Conservation (phyloP, 2,797 vertebrate genomes). For the Helostoma temminkii region DNA sequence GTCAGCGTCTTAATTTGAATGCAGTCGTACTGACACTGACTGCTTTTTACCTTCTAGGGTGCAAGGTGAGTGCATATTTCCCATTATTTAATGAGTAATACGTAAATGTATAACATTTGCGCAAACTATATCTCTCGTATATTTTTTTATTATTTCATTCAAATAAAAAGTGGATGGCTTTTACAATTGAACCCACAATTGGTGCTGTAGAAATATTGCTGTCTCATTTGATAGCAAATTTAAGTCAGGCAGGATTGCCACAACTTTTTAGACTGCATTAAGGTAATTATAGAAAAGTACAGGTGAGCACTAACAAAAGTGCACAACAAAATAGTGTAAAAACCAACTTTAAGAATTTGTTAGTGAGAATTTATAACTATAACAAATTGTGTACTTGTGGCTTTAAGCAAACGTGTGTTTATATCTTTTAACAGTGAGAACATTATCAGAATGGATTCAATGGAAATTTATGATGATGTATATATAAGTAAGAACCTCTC, state of each 20-base stretch:
- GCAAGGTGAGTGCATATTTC: slow-evolving; percentile 25
- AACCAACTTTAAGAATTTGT: background rate
- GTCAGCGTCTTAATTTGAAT: background rate
- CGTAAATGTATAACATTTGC: background rate
- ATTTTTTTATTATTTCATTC: too few species aligned
- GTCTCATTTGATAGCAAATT: too few species aligned
- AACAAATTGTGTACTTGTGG: background rate
- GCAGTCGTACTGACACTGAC: background rate
- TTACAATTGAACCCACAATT: too few species aligned
- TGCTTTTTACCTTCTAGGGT: background rate
- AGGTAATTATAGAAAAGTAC: too few species aligned
- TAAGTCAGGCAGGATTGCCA: too few species aligned
- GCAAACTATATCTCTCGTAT: too few species aligned
- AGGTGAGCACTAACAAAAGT: too few species aligned
- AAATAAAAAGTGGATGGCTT: too few species aligned
- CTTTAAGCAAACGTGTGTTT: background rate
- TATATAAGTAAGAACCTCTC: background rate
- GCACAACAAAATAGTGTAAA: background rate
- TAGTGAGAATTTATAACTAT: background rate
- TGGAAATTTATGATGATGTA: slow-evolving; percentile 48
- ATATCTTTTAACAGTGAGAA: slow-evolving; percentile 13
- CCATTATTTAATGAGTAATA: background rate
- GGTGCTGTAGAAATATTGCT: too few species aligned
- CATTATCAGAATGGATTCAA: slow-evolving; percentile 47
- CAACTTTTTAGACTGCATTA: too few species aligned